Conservation (phyloP, 2,113 vertebrate species). For the Toxotes jaculatrix region DNA sequence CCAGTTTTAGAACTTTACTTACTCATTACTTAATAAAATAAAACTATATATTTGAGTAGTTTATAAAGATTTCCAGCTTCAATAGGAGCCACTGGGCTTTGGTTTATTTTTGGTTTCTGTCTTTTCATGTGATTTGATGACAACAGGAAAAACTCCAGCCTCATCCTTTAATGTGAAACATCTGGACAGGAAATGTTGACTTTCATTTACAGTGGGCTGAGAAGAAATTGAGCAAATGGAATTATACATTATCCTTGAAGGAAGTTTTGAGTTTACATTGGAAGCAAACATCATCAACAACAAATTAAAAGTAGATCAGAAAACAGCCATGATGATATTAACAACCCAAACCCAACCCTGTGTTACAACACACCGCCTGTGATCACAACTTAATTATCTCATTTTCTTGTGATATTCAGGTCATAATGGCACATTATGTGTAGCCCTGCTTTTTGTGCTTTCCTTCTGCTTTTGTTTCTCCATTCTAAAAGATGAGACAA, state of each 20-base stretch:
- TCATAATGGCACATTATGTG: not conserved
- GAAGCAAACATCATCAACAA: not conserved
- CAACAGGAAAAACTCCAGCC: not conserved
- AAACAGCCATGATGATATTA: not conserved
- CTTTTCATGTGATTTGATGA: not conserved
- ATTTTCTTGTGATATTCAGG: not conserved
- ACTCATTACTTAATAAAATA: no score
- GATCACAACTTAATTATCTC: not conserved
- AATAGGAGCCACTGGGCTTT: not conserved
- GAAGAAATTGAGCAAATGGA: not conserved
- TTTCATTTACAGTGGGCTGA: not conserved
- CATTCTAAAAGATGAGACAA: not conserved
- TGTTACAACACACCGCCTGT: not conserved
- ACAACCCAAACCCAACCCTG: not conserved
- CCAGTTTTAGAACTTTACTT: no score
- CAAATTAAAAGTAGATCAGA: not conserved
- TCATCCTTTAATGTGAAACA: not conserved
- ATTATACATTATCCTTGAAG: not conserved
- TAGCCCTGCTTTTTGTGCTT: not conserved
- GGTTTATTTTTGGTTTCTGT: no score
- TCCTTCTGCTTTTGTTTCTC: not conserved
- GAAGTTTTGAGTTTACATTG: not conserved
- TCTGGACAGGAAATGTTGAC: not conserved
- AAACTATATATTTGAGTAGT: no score
- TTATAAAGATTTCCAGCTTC: not conserved